A percentile compares a stretch with the other conserved stretches of the same genome.
Conservation (phyloP, 2,797 vertebrate genomes). For the Smutsia gigantea region DNA sequence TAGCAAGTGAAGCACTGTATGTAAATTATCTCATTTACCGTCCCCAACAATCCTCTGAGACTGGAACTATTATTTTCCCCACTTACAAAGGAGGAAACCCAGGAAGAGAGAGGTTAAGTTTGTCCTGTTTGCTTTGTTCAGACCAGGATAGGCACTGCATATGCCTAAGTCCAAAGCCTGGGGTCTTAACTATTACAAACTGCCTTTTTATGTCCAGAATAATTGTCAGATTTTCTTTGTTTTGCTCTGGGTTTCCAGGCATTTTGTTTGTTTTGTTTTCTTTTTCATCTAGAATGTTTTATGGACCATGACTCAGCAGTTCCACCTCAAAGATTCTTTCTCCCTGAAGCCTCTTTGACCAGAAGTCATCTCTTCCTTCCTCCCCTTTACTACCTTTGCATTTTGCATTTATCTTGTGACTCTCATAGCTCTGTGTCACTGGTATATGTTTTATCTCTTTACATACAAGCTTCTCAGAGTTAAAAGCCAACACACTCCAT, state of each 20-base stretch:
- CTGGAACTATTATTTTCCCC: background rate
- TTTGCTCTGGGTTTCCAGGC: conserved; percentile 26
- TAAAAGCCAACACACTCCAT: background rate
- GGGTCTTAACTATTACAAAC: conserved; percentile 18
- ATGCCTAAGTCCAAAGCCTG: conserved; percentile 3
- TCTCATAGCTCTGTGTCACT: background rate
- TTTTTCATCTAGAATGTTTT: conserved; percentile 40
- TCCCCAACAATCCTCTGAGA: background rate
- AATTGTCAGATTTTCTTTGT: conserved; percentile 34
- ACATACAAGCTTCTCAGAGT: background rate
- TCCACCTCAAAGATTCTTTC: conserved; percentile 41
- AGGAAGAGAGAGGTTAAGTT: background rate
- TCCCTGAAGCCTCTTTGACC: conserved; percentile 6
- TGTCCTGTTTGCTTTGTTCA: background rate
- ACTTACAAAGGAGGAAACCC: conserved; percentile 31
- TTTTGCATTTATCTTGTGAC: background rate
- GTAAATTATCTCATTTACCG: background rate
- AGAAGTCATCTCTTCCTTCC: background rate
- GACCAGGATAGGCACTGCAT: background rate
- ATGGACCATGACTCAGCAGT: conserved; percentile 31
- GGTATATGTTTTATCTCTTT: background rate
- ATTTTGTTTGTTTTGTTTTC: conserved; percentile 44
- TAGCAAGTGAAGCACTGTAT: background rate
- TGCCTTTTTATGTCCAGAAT: background rate
- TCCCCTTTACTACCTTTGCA: background rate